phyloP scores from a whole-genome alignment of 2,113 vertebrate species.

The Mus musculus region GRCm39 chr2:79809501-79810000 shows the following conservation, averaged over 20 bases:
- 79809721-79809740: neutral
- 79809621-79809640: neutral
- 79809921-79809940: neutral
- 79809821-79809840: neutral
- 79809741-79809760: neutral
- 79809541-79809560: neutral
- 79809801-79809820: too few species aligned
- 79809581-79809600: neutral
- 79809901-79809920: neutral
- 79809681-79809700: neutral
- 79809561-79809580: neutral
- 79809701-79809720: neutral
- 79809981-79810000: slow-evolving; percentile 4
- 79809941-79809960: neutral
- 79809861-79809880: neutral
- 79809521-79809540: neutral
- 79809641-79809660: neutral
- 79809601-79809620: neutral
- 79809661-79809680: neutral
- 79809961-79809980: neutral
- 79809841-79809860: neutral
- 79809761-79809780: neutral
- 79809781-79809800: too few species aligned
- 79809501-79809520: neutral
- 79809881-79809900: neutral